These are phyloP conservation scores for Aviceda subcristata DNA, from an alignment of 2,113 vertebrate genomes.

Conservation along the genomic window DNA sequence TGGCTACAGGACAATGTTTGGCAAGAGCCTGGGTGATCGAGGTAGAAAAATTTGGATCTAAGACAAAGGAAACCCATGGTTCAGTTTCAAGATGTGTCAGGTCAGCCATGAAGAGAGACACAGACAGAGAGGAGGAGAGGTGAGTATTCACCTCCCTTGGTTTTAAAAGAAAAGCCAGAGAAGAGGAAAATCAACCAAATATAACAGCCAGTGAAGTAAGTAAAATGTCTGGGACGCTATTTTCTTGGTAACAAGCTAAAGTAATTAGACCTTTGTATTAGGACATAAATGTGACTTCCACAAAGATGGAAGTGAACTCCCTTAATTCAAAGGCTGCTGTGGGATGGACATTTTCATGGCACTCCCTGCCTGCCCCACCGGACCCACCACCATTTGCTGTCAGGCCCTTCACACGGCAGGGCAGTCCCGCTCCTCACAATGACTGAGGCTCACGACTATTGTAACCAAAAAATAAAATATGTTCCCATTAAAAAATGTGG, in stretches of 20 bases:
- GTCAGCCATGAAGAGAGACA: background rate
- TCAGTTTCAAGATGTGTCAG: background rate
- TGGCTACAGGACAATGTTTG: background rate
- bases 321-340: background rate
- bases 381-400: background rate
- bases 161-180: background rate
- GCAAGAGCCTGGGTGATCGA: background rate
- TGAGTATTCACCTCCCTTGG: background rate
- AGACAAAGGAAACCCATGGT: background rate
- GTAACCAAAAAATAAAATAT: conserved; percentile 13
- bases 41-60: background rate
- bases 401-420: background rate
- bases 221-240: background rate
- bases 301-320: background rate
- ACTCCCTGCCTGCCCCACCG: background rate
- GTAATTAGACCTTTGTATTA: background rate
- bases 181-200: background rate
- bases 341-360: background rate
- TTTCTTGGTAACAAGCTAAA: background rate
- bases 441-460: conserved; percentile 1
- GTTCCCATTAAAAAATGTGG: conserved; percentile 18
- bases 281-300: background rate
- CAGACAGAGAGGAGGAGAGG: background rate
- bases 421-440: background rate
- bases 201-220: background rate